These are phyloP conservation scores for Merluccius polli DNA, from an alignment of 2,797 vertebrate genomes.

Conservation along the genomic window DNA sequence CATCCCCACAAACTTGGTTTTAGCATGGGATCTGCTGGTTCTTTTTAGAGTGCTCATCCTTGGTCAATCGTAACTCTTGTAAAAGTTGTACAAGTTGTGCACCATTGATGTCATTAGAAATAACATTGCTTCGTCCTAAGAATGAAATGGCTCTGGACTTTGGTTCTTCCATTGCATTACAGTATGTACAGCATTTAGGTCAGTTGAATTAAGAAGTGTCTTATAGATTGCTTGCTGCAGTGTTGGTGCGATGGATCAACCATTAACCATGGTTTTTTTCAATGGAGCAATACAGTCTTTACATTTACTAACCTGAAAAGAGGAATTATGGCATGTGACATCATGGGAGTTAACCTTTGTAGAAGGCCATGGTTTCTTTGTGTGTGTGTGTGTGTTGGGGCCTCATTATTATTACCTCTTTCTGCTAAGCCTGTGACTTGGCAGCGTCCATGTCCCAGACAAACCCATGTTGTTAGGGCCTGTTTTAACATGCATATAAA, in stretches of 20 bases:
- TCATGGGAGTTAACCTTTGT: background rate
- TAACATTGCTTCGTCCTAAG: background rate
- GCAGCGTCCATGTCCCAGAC: background rate
- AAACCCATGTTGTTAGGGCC: background rate
- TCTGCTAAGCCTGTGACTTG: background rate
- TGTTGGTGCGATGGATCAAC: background rate
- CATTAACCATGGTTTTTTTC: background rate
- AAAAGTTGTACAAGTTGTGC: background rate
- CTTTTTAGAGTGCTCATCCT: constrained; percentile 15
- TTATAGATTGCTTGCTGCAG: background rate
- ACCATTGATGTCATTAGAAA: background rate
- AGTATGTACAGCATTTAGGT: background rate
- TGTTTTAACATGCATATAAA: background rate
- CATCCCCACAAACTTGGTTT: background rate
- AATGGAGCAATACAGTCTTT: background rate
- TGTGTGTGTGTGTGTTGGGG: background rate
- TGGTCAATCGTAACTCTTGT: constrained; percentile 12
- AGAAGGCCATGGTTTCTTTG: too few relatives aligned
- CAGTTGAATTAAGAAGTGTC: background rate
- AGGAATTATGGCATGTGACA: background rate
- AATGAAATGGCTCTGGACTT: background rate
- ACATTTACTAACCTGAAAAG: background rate
- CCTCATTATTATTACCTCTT: background rate
- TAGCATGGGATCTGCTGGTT: constrained; percentile 52
- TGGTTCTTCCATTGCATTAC: too few relatives aligned